Conservation (phyloP, 1,140 invertebrate genomes). For the Coelopa frigida region DNA sequence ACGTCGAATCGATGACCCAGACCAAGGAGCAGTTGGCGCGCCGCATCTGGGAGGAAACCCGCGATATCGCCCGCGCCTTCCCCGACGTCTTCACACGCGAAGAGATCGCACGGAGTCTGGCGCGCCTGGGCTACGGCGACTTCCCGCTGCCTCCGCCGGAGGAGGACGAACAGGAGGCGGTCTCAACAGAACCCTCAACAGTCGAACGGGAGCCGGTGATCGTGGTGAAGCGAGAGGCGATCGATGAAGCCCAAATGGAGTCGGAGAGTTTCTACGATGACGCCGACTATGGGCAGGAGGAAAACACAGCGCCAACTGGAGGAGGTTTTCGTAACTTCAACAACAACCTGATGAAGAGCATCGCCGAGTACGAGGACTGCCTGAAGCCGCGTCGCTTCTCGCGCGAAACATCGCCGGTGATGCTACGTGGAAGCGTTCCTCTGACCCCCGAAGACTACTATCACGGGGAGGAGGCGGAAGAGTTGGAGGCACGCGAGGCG, state of each 20-base stretch:
- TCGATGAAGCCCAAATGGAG: conserved; percentile 8
- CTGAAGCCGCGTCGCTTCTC: conserved; percentile 18
- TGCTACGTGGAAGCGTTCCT: conserved; percentile 3
- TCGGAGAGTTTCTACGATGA: too few relatives aligned
- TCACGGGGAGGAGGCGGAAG: background rate
- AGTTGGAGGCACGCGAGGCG: background rate
- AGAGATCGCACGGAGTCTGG: conserved; percentile 36
- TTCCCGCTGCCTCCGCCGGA: conserved; percentile 33
- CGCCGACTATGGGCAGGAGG: background rate
- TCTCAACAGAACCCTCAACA: background rate
- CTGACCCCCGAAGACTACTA: background rate
- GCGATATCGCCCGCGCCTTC: conserved; percentile 38
- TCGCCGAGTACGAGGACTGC: conserved; percentile 40
- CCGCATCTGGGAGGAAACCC: conserved; percentile 39
- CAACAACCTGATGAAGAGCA: conserved; percentile 38
- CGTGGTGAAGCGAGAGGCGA: conserved; percentile 6
- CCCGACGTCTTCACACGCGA: conserved; percentile 40
- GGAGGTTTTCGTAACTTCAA: conserved; percentile 33
- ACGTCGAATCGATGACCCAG: conserved; percentile 21
- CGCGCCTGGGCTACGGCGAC: conserved; percentile 36
- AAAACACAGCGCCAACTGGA: conserved; percentile 11
- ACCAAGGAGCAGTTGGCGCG: conserved; percentile 37
- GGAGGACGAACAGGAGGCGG: conserved; percentile 24
- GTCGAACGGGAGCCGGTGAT: background rate
- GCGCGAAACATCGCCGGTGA: conserved; percentile 3